Evolutionary conservation across 2,888 invertebrate genomes (phyloP), one percentile per base, ranked within the genome.

Genomic region (Morpho deidamia): DNA sequence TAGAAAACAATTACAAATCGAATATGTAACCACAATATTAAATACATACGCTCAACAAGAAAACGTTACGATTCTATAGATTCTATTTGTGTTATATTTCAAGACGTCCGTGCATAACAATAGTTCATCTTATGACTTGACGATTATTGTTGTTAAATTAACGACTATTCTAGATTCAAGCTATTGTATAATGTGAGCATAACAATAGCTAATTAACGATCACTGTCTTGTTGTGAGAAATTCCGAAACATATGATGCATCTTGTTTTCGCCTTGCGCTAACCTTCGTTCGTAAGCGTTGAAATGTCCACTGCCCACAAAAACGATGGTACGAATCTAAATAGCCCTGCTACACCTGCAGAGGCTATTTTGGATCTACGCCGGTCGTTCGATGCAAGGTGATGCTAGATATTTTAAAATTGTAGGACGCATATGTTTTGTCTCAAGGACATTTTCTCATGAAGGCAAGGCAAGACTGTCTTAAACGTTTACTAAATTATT

Each of bases 371-470:
- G 81, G 80, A 76, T 72, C 70, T 60, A 71, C 69, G 66, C 71
- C 75, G 83, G 71, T 83, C 83, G 81, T 83, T 71, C 69, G 70
- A 64, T 68, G 76, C 86, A 83, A 87, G 87, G 85, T 86, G 81
- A 83, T 75, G 74, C 78, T 77, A 71, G 78, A 83, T 87, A 87
- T 88, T 86, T 84, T 84, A 78, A 86, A 77, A 83, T 84, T 82
- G 83, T 87, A 75, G 88, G 88, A 83, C 86, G 79, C 73, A 70
- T 78, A 70, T 74, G 83, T 73, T 76, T 77, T 76, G 82, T 83
- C 81, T 87, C 86, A 84, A 75, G 89, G 89, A 87, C 86, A 65
- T 69, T 73, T 72, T 71, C 72, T 66, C 70, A 23, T 23, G 23
- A 23, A 23, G 23, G 23, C 23, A 23, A 23, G 66, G 64, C 39